Evolutionary conservation across 2,888 invertebrate genomes (phyloP).

Genomic region (Leptopilina drosophilae): DNA sequence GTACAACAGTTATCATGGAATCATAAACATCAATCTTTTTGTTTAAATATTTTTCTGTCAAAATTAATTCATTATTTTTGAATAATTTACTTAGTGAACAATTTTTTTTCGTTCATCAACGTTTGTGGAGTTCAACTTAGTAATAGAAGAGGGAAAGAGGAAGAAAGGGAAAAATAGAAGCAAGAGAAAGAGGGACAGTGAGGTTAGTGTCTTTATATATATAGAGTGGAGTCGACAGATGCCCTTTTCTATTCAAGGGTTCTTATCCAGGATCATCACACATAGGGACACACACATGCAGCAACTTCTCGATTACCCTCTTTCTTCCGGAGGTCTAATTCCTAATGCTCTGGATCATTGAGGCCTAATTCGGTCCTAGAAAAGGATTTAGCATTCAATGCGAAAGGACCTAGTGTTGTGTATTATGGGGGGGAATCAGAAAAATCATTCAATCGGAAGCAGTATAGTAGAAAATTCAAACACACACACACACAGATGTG

Average conservation of each 20-base stretch:
- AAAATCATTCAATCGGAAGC: slow-evolving; percentile 16
- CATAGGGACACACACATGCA: not conserved
- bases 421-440: not conserved
- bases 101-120: too few species aligned
- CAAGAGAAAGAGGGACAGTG: not conserved
- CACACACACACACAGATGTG: slow-evolving; percentile 23
- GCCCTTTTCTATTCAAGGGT: slow-evolving; percentile 20
- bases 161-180: too few species aligned
- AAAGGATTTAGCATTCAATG: slow-evolving; percentile 22
- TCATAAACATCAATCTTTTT: too few species aligned
- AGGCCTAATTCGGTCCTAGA: slow-evolving; percentile 19
- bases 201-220: not conserved
- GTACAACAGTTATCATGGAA: too few species aligned
- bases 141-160: too few species aligned
- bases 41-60: too few species aligned
- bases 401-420: not conserved
- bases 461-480: not conserved
- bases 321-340: slow-evolving; percentile 35
- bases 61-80: too few species aligned
- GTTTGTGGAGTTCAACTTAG: too few species aligned
- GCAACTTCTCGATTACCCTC: slow-evolving; percentile 31
- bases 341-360: slow-evolving; percentile 30
- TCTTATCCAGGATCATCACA: slow-evolving; percentile 30
- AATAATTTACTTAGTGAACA: too few species aligned
- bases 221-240: slow-evolving; percentile 27